Evolutionary conservation across 2,888 invertebrate species (phyloP), one percentile per base, ranked within the genome.

Genomic region (Listrodromus nycthemerus): DNA sequence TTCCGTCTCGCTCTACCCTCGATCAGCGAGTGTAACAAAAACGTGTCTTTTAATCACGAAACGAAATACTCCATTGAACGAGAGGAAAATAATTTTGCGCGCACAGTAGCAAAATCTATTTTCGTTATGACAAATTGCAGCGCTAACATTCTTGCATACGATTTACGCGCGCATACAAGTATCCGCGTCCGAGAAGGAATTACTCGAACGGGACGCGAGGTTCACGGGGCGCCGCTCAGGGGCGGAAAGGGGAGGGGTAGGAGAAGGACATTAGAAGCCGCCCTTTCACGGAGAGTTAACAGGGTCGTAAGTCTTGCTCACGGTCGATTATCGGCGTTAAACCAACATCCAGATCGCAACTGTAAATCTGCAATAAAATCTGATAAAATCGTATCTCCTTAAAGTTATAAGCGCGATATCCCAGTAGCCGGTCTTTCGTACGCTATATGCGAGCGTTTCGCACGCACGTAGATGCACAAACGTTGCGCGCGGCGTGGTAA

Each of bases 341-440:
- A 85, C 88, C 76, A 84, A 85, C 83, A 86, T 77, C 71, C 50
- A 41, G 61, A 81, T 81, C 81, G 85, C 82, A 87, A 88, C 86
- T 87, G 87, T 87, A 86, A 88, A 88, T 85, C 75, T 85, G 86
- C 86, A 87, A 86, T 88, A 87, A 88, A 90, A 91, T 89, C 87
- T 86, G 88, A 88, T 90, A 90, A 90, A 90, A 90, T 88, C 83
- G 84, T 87, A 87, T 87, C 87, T 88, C 55, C 55, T 84, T 82
- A 63, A 80, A 86, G 65, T 80, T 55, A 55, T 70, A 78, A 79
- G 21, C 24, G 19, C 33, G 33, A n/a, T 10, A 63, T 70, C 48
- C 70, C 69, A n/a, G 63, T 33, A 63, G 66, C 33, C 58, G 65
- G 45, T 75, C 63, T 82, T 82, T 73, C 41, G 63, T 76, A 66